phyloP scores from a whole-genome alignment of 2,888 invertebrate genomes.

The Sympetrum striolatum region DNA sequence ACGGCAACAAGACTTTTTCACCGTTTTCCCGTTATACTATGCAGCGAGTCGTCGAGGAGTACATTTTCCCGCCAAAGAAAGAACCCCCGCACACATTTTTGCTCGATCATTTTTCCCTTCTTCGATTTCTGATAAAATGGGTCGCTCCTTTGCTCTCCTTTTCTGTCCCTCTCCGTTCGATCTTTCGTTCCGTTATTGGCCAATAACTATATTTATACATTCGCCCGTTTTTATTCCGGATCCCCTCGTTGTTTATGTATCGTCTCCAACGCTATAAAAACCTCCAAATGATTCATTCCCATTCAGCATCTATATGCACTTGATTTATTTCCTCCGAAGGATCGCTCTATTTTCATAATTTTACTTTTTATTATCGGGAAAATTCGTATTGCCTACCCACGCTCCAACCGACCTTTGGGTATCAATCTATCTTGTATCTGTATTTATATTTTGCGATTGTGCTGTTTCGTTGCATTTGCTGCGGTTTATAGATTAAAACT shows the following conservation, averaged over 20 bases:
- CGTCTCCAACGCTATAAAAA: not conserved
- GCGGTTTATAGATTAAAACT: no score
- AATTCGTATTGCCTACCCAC: not conserved
- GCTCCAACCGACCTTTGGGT: not conserved
- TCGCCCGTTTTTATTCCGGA: constrained; percentile 30
- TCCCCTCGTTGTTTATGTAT: constrained; percentile 12
- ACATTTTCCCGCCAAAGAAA: not conserved
- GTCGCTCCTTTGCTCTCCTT: not conserved
- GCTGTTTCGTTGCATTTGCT: no score
- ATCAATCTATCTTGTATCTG: not conserved
- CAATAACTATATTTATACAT: constrained; percentile 35
- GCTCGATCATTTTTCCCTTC: not conserved
- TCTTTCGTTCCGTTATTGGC: constrained; percentile 37
- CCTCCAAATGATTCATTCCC: not conserved
- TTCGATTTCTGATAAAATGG: not conserved
- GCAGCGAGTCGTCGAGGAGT: not conserved
- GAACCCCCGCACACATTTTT: not conserved
- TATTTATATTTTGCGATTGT: no score
- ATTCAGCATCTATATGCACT: not conserved
- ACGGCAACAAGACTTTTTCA: not conserved
- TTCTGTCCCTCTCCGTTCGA: constrained; percentile 1
- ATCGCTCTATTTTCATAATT: no score
- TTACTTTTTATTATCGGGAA: no score
- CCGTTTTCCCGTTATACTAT: not conserved
- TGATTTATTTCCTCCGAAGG: not conserved